Percentiles rank a stretch among this genome's conserved stretches.
Evolutionary conservation across 2,113 vertebrate species (phyloP).

Genomic region (Columbina picui): DNA sequence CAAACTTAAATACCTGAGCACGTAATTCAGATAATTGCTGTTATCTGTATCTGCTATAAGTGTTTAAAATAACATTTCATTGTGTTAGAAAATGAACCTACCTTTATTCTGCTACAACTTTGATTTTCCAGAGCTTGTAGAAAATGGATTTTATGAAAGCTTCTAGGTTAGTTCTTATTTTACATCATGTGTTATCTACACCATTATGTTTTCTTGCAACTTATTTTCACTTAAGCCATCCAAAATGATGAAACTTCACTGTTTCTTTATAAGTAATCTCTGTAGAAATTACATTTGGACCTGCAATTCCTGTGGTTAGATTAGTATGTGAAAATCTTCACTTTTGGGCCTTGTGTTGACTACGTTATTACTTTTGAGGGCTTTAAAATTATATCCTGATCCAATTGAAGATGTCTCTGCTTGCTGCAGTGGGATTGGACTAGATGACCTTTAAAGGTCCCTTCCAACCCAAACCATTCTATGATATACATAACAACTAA

Average conservation of each 20-base stretch:
- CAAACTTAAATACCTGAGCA: accelerated
- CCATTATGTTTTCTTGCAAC: background rate
- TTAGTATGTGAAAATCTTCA: background rate
- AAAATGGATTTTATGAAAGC: background rate
- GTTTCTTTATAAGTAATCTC: background rate
- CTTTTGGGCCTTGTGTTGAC: background rate
- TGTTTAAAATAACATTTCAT: background rate
- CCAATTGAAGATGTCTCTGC: background rate
- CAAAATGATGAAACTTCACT: background rate
- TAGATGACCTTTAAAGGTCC: background rate
- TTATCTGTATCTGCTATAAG: background rate
- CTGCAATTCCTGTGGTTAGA: accelerated
- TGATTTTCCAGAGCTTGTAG: background rate
- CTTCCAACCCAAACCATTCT: background rate
- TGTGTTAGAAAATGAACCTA: background rate
- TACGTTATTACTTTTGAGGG: background rate
- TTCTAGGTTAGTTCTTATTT: background rate
- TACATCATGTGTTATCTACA: accelerated
- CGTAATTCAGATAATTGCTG: background rate
- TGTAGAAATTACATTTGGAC: background rate
- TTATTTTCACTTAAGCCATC: background rate
- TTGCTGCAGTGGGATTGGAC: background rate
- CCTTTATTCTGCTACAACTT: background rate
- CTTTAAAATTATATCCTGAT: background rate
- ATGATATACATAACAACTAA: background rate